Evolutionary conservation across 2,797 vertebrate genomes (phyloP), one percentile per base, ranked within the genome.

Genomic region (Aselliscus stoliczkanus): DNA sequence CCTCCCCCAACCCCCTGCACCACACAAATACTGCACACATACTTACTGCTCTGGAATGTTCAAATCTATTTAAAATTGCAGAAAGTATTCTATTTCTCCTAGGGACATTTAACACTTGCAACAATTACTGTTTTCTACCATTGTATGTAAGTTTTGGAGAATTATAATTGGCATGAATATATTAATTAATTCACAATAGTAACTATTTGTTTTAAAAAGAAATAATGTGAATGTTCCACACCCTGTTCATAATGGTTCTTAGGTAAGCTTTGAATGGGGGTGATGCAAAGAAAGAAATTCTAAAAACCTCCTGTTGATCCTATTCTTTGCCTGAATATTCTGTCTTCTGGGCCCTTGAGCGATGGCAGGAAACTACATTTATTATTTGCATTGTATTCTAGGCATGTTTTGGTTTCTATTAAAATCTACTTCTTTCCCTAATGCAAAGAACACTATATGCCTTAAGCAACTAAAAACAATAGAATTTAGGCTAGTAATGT

Each of bases 241-340:
- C 96, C 92, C 39, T 90, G 12, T 96, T 93, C 69, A 58, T 86
- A 88, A 92, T 93, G 42, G 9, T 50, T 83, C 42, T n/a, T 54
- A 44, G 47, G 60, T 90, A 87, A 92, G 47, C 76, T 94, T 90
- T 86, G 89, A 96, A 95, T 13, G 62, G 75, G 56, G 42, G 34
- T 56, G 79, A 93, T 39, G 7, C 62, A 88, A 92, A 81, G 82
- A 96, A 96, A 93, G 52, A 75, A 94, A 75, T 82, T 94, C 73
- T 92, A 75, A 90, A 88, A 77, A 15, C 67, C 39, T 93, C 80
- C 84, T 92, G 69, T 88, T 21, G 54, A 47, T 88, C 56, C 54
- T 64, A 70, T 72, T 94, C 70, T 95, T 82, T 92, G 20, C 88
- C 80, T 96, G 88, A 96, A 94, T 96, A 92, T 67, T 90, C 92